phyloP scores from a whole-genome alignment of 2,113 vertebrate genomes.

The Prionailurus bengalensis region DNA sequence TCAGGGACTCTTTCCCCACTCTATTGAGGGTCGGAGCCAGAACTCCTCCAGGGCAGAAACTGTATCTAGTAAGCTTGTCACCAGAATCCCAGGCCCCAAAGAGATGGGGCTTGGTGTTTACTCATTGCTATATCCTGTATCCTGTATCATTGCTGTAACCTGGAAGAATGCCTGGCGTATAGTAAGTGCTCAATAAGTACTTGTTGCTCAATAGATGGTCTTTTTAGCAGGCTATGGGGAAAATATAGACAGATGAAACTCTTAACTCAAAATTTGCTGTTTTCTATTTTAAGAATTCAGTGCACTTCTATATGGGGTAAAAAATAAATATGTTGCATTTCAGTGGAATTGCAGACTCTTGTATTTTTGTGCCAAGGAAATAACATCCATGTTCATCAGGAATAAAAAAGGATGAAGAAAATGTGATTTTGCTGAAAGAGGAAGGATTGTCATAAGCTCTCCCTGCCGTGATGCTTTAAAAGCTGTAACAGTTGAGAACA shows the following conservation, averaged over 20 bases:
- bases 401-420: conserved; percentile 24
- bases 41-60: not conserved
- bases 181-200: not conserved
- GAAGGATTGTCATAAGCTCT: not conserved
- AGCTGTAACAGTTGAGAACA: not conserved
- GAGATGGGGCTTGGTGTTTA: not conserved
- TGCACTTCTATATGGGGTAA: not conserved
- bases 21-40: not conserved
- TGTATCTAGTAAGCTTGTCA: not conserved
- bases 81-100: not conserved
- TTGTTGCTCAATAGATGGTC: not conserved
- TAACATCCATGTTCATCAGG: not conserved
- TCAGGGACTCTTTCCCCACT: not conserved
- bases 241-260: not conserved
- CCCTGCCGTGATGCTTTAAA: not conserved
- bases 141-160: not conserved
- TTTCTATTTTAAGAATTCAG: conserved; percentile 33
- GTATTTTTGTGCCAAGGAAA: not conserved
- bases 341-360: not conserved
- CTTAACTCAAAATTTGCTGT: not conserved
- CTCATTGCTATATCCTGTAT: not conserved
- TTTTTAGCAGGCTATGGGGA: not conserved
- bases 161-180: not conserved
- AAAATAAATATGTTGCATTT: conserved; percentile 19
- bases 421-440: not conserved